A percentile compares a stretch with the other conserved stretches of the same genome.
Conservation (phyloP, 2,113 vertebrate genomes). For the Mustela lutreola region DNA sequence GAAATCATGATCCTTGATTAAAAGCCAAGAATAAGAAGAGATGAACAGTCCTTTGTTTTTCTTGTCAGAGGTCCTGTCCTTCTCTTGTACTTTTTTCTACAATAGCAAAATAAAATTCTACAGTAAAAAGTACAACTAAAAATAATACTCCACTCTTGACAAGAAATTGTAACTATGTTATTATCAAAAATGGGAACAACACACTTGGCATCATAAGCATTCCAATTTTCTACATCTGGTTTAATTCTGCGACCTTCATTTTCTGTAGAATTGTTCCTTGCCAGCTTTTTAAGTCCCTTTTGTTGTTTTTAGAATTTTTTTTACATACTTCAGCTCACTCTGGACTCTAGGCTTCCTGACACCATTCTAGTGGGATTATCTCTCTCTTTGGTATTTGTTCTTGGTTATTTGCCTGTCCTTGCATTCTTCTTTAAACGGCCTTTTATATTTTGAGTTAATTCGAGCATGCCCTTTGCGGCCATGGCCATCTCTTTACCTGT, state of each 20-base stretch:
- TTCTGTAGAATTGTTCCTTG: not conserved
- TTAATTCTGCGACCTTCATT: constrained; percentile 23
- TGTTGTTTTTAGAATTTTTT: constrained; percentile 64
- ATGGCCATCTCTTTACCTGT: not conserved
- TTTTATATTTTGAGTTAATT: constrained; percentile 39
- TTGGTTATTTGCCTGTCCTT: not conserved
- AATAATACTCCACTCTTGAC: not conserved
- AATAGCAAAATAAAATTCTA: constrained; percentile 46
- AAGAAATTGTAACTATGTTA: not conserved
- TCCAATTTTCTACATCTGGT: not conserved
- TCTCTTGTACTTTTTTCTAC: not conserved
- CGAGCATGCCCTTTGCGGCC: not conserved
- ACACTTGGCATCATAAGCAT: not conserved
- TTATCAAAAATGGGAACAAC: not conserved
- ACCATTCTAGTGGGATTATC: constrained; percentile 23
- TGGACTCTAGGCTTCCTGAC: constrained; percentile 1
- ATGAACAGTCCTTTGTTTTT: not conserved
- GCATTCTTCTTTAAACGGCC: constrained; percentile 33
- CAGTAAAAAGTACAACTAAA: constrained; percentile 9
- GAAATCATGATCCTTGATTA: not conserved
- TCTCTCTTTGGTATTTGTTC: constrained; percentile 46
- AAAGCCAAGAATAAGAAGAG: not conserved
- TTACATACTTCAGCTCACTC: constrained; percentile 40
- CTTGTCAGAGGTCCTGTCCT: not conserved
- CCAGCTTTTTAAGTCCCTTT: constrained; percentile 49